Evolutionary conservation across 37 sponge, comb jelly and placozoan species (phyloP), one percentile per base, ranked within the genome.

Genomic region (Amphimedon queenslandica): DNA sequence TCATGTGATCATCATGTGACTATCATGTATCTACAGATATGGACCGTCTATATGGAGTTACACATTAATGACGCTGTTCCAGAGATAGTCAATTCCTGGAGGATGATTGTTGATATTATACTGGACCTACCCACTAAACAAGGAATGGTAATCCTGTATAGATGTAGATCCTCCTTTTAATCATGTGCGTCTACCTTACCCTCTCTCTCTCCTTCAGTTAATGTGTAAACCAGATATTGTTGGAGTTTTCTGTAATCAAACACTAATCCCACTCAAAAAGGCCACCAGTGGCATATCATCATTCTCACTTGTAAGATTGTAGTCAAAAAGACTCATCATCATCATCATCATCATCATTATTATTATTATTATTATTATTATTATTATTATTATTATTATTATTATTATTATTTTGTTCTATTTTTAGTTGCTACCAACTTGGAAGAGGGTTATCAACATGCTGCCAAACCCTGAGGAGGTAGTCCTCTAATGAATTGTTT

Each of bases 1-100:
- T n/a, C n/a, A n/a, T n/a, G n/a, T n/a, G n/a, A n/a, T n/a, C n/a
- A n/a, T n/a, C 53, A 47, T 47, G 8, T 18, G 53, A 8, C 53
- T 13, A 47, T 47, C 13, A 13, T 47, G 53, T 47, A 47, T 43
- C 42, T 39, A 0, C 28, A 83, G 84, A 76, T 76, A 24, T 75
- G 77, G 66, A 83, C 84, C 0, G 77, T 71, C 21, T 83, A 76
- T 55, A 69, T 83, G 71, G 84, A 83, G 66, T 32, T 76, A 38
- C 70, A 64, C 23, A 64, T 64, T 1, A 56, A 63, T 2, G 72
- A 61, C 21, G 65, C 64, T 6, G 39, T 33, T 1, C 38, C 35
- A 1, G 13, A 42, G 18, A 35, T 75, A 16, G 64, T 70, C 11
- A 40, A 80, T 53, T 80, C 47, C 33, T 80, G 81, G 81, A 47